These are phyloP conservation scores for Cephonodes hylas DNA, from an alignment of 2,888 invertebrate genomes.

Conservation along the genomic window DNA sequence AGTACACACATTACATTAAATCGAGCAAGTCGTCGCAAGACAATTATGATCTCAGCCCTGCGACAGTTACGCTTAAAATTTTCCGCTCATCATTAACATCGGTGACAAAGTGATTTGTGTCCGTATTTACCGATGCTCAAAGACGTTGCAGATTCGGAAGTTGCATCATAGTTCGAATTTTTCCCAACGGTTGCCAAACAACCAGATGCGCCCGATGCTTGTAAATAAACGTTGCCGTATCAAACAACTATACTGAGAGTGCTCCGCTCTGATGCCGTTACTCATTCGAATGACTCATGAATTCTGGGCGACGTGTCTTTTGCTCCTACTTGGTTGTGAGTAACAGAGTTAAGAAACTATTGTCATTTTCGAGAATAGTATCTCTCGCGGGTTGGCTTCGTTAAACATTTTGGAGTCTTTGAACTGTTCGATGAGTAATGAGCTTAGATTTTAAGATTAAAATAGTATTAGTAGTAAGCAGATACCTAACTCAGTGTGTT, in stretches of 20 bases:
- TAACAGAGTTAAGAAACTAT: background rate
- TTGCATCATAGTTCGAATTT: slow-evolving; percentile 8
- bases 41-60: too few relatives aligned
- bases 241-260: slow-evolving; percentile 16
- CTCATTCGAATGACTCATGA: background rate
- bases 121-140: background rate
- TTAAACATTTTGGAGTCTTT: too few relatives aligned
- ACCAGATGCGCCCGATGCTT: slow-evolving; percentile 19
- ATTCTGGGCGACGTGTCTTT: background rate
- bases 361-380: slow-evolving; percentile 1
- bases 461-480: too few relatives aligned
- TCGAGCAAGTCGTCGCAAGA: too few relatives aligned
- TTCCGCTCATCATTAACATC: background rate
- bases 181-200: slow-evolving; percentile 21
- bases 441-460: too few relatives aligned
- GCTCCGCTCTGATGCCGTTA: background rate
- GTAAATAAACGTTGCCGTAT: slow-evolving; percentile 26
- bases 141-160: background rate
- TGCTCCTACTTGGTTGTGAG: background rate
- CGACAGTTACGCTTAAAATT: background rate
- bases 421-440: too few relatives aligned
- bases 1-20: too few relatives aligned
- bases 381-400: too few relatives aligned
- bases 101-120: background rate
- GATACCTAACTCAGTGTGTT: too few relatives aligned